Evolutionary conservation across 2,888 invertebrate genomes (phyloP).

Genomic region (Zhengitettix transpicula): DNA sequence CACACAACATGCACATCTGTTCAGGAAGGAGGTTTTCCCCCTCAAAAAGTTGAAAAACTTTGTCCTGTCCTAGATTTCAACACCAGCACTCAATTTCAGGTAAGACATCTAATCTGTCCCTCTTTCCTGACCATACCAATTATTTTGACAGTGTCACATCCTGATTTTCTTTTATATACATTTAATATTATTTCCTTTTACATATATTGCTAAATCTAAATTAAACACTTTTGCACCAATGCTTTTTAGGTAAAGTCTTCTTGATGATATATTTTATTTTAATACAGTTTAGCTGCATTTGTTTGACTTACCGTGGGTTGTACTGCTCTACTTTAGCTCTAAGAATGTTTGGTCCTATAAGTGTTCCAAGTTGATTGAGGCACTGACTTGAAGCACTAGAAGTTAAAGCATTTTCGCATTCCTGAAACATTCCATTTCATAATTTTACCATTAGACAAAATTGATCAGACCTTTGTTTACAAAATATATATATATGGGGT

Average conservation of each 20-base stretch:
- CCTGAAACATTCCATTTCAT: constrained; percentile 17
- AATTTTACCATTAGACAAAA: not conserved
- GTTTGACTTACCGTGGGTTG: constrained; percentile 24
- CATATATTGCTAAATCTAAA: too few species aligned
- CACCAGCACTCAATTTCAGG: not conserved
- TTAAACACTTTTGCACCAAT: too few species aligned
- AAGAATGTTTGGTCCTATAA: constrained; percentile 31
- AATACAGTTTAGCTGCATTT: too few species aligned
- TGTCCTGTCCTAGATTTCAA: too few species aligned
- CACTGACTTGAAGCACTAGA: constrained; percentile 31
- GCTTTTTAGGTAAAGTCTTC: too few species aligned
- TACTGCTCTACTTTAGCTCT: constrained; percentile 30
- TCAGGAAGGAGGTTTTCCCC: not conserved
- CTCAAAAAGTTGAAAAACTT: not conserved
- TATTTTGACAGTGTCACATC: too few species aligned
- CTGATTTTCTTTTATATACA: too few species aligned
- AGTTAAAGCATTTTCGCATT: constrained; percentile 31
- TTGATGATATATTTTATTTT: too few species aligned
- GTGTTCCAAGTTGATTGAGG: constrained; percentile 25
- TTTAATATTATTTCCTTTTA: too few species aligned
- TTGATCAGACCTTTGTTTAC: not conserved
- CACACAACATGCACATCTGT: too few species aligned
- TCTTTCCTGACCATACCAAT: too few species aligned
- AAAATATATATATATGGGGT: not conserved
- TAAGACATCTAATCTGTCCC: too few species aligned